These are phyloP conservation scores for Luperina testacea DNA, from an alignment of 2,888 invertebrate genomes.

Conservation along the genomic window DNA sequence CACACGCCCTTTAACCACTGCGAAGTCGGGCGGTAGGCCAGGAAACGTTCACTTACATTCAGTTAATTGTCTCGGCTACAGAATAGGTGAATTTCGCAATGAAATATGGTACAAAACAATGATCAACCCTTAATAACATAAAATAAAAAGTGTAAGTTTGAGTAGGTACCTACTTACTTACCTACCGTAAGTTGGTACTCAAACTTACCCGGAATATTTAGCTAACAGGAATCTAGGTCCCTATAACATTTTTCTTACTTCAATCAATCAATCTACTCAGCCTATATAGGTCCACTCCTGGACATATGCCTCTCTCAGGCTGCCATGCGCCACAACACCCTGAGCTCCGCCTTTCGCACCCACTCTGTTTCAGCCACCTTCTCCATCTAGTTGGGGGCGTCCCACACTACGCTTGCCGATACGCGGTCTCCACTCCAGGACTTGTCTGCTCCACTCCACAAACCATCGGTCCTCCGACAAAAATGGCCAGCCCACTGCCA, in stretches of 20 bases:
- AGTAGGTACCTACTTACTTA: not conserved
- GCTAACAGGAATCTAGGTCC: not conserved
- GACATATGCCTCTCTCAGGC: not conserved
- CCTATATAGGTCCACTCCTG: not conserved
- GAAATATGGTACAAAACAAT: conserved; percentile 18
- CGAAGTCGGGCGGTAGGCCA: conserved; percentile 52
- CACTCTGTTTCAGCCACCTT: not conserved
- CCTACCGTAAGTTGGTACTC: not conserved
- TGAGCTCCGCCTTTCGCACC: not conserved
- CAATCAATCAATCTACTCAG: not conserved
- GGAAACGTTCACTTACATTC: conserved; percentile 43
- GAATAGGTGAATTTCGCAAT: conserved; percentile 23
- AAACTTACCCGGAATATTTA: not conserved
- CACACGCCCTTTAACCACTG: conserved; percentile 29
- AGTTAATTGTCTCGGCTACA: conserved; percentile 46
- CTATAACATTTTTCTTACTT: not conserved
- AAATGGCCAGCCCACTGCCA: too few species aligned
- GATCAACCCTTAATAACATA: not conserved
- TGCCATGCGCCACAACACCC: not conserved
- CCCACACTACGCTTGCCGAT: too few species aligned
- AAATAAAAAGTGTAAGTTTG: not conserved
- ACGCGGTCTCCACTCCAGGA: too few species aligned
- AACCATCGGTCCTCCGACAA: too few species aligned
- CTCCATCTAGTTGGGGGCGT: not conserved
- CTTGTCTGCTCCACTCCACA: too few species aligned